Evolutionary conservation across 2,888 invertebrate genomes (phyloP).

Genomic region (Capitulum mitella): DNA sequence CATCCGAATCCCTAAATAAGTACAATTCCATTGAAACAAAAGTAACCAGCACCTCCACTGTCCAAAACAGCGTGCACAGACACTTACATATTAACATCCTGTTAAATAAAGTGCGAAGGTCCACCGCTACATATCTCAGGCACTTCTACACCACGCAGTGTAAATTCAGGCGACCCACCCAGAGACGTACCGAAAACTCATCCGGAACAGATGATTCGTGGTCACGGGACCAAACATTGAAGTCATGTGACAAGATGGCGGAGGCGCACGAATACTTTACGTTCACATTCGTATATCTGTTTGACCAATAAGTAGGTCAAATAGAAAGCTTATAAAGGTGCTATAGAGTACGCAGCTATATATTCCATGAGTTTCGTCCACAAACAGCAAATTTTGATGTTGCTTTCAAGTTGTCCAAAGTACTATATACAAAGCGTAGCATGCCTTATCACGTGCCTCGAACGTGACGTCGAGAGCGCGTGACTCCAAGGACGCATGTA

Average conservation of each 20-base stretch:
- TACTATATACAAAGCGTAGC: background rate
- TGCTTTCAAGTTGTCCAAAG: too few species aligned
- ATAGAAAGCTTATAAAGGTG: too few species aligned
- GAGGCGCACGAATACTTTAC: background rate
- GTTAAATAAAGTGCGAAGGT: background rate
- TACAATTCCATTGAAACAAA: too few species aligned
- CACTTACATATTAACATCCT: background rate
- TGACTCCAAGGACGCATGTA: background rate
- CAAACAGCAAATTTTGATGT: too few species aligned
- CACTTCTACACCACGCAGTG: background rate
- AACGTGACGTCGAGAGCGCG: conserved; percentile 16
- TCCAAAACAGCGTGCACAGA: too few species aligned
- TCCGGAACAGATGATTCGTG: conserved; percentile 2
- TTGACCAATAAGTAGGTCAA: background rate
- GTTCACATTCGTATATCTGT: background rate
- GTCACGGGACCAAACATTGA: conserved; percentile 11
- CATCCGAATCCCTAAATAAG: too few species aligned
- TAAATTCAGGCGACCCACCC: too few species aligned
- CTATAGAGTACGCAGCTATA: too few species aligned
- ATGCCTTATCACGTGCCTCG: background rate
- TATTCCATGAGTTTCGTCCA: too few species aligned
- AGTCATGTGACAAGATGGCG: conserved; percentile 21
- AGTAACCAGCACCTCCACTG: too few species aligned
- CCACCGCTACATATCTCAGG: background rate
- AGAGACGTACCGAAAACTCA: background rate